Evolutionary conservation across 2,113 vertebrate genomes (phyloP).

Genomic region (Mellivora capensis): DNA sequence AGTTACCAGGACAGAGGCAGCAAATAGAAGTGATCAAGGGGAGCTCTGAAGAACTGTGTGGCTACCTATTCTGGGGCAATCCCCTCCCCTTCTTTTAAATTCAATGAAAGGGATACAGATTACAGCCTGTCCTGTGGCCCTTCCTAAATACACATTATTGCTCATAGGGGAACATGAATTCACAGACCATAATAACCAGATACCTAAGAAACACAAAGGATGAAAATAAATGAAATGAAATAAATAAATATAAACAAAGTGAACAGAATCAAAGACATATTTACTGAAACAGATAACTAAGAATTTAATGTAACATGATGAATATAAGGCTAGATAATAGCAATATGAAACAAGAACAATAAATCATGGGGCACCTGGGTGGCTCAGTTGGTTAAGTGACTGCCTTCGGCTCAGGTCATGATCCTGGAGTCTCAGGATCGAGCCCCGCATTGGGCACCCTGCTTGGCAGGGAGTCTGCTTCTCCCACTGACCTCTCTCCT

Average conservation of each 20-base stretch:
- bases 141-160: neutral
- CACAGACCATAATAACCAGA: neutral
- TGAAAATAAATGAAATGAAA: neutral
- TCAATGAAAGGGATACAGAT: neutral
- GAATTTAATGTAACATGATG: neutral
- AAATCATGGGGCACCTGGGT: too few species aligned
- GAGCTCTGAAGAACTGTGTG: fast-evolving
- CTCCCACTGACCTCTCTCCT: too few species aligned
- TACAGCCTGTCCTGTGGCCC: neutral
- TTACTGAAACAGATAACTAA: neutral
- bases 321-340: neutral
- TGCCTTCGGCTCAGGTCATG: too few species aligned
- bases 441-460: too few species aligned
- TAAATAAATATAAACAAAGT: neutral
- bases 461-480: too few species aligned
- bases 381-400: too few species aligned
- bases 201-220: neutral
- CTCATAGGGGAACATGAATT: neutral
- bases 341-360: neutral
- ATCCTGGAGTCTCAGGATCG: too few species aligned
- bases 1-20: neutral
- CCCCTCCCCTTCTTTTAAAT: neutral
- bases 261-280: neutral
- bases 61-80: neutral
- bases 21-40: neutral